A percentile compares a stretch with the other conserved stretches of the same genome.
These are phyloP conservation scores for Saccopteryx bilineata DNA, from an alignment of 2,113 vertebrate species.

Conservation along the genomic window DNA sequence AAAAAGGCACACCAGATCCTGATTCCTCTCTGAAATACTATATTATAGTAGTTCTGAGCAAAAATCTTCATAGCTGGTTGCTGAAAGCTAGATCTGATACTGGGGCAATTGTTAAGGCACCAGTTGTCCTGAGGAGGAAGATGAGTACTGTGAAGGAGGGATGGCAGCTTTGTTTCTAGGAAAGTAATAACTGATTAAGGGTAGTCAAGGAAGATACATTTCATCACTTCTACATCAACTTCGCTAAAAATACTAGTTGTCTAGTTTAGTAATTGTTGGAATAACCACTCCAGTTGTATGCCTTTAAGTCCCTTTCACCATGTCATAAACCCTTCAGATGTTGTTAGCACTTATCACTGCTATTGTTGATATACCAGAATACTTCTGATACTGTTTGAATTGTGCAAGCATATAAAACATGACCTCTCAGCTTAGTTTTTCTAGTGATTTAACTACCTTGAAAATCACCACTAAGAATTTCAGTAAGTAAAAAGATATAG, in stretches of 20 bases:
- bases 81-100: not conserved
- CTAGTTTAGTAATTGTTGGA: slow-evolving; percentile 14
- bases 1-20: not conserved
- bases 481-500: not conserved
- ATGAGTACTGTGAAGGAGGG: slow-evolving; percentile 51
- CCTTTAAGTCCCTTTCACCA: not conserved
- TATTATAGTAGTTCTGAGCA: not conserved
- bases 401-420: slow-evolving; percentile 6
- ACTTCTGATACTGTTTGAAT: not conserved
- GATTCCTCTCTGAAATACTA: not conserved
- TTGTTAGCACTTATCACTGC: slow-evolving; percentile 20
- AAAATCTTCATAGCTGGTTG: not conserved
- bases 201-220: slow-evolving; percentile 82
- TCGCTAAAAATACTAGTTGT: not conserved
- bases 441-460: not conserved
- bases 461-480: slow-evolving; percentile 6
- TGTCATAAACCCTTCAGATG: not conserved
- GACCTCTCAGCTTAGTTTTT: not conserved
- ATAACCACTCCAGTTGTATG: not conserved
- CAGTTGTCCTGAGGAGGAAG: slow-evolving; percentile 48
- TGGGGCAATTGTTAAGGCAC: slow-evolving; percentile 58
- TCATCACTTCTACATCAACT: not conserved
- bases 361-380: not conserved
- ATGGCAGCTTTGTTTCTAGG: slow-evolving; percentile 81
- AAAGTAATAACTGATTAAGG: slow-evolving; percentile 86